A percentile compares a stretch with the other conserved stretches of the same genome.
phyloP scores from a whole-genome alignment of 2,113 vertebrate species.

The Accipiter cooperii region DNA sequence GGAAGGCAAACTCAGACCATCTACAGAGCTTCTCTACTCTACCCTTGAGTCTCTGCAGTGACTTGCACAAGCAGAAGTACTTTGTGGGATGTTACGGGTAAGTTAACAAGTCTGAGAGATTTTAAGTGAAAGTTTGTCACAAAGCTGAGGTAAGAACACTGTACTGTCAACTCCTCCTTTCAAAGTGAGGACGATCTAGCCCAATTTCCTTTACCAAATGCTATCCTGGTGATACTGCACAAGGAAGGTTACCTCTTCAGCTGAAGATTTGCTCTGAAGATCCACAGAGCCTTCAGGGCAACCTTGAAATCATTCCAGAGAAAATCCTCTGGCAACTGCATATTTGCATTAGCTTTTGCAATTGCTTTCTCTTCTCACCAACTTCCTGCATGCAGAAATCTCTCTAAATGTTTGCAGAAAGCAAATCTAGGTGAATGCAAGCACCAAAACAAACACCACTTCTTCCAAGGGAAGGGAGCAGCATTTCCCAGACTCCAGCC shows the following conservation, averaged over 20 bases:
- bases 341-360: not conserved
- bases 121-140: not conserved
- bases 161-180: not conserved
- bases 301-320: not conserved
- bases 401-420: not conserved
- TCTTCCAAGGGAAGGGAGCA: not conserved
- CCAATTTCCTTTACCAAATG: not conserved
- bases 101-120: not conserved
- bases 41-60: not conserved
- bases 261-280: not conserved
- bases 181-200: not conserved
- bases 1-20: not conserved
- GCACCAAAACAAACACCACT: rapidly evolving
- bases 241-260: not conserved
- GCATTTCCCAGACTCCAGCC: not conserved
- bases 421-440: not conserved
- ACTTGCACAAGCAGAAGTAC: not conserved
- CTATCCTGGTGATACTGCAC: not conserved
- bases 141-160: not conserved
- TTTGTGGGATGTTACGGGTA: not conserved
- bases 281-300: not conserved
- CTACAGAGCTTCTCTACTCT: not conserved
- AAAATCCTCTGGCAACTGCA: not conserved
- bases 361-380: not conserved
- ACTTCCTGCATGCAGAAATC: not conserved